A percentile compares a stretch with the other conserved stretches of the same genome.
phyloP scores from a whole-genome alignment of 2,888 invertebrate species.

The Ganaspis brasiliensis region DNA sequence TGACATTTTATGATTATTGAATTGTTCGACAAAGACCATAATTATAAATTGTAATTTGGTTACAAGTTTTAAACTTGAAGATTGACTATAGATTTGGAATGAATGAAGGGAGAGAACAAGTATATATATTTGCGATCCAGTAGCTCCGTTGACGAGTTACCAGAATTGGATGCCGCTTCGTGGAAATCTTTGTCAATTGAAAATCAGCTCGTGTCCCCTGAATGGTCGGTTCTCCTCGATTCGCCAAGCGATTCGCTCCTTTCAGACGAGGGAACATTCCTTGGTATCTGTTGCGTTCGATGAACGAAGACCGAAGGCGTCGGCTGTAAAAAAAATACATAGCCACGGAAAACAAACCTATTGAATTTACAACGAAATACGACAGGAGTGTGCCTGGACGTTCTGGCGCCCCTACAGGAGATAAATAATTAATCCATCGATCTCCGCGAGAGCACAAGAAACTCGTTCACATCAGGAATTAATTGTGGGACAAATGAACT shows the following conservation, averaged over 20 bases:
- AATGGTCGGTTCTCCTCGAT: slow-evolving; percentile 48
- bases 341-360: slow-evolving; percentile 32
- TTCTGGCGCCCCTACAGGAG: not conserved
- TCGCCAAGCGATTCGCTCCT: slow-evolving; percentile 6
- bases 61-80: not conserved
- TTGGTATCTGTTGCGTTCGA: slow-evolving; percentile 16
- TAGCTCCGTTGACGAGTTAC: slow-evolving; percentile 56
- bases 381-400: slow-evolving; percentile 34
- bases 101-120: slow-evolving; percentile 70
- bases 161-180: slow-evolving; percentile 66
- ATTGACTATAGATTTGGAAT: slow-evolving; percentile 61
- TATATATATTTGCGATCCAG: slow-evolving; percentile 24
- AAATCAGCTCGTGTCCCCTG: slow-evolving; percentile 64
- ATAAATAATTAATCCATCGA: slow-evolving; percentile 29
- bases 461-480: slow-evolving; percentile 26
- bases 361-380: slow-evolving; percentile 44
- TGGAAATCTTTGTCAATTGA: slow-evolving; percentile 69
- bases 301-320: slow-evolving; percentile 41
- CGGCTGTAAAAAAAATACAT: slow-evolving; percentile 33
- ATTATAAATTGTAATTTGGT: too few species aligned
- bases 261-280: slow-evolving; percentile 9
- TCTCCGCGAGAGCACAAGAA: not conserved
- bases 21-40: too few species aligned
- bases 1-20: too few species aligned
- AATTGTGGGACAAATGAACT: slow-evolving; percentile 29